Conservation (phyloP, 35 echinoderm and acorn worm genomes). For the Nesometra sesokonis region DNA sequence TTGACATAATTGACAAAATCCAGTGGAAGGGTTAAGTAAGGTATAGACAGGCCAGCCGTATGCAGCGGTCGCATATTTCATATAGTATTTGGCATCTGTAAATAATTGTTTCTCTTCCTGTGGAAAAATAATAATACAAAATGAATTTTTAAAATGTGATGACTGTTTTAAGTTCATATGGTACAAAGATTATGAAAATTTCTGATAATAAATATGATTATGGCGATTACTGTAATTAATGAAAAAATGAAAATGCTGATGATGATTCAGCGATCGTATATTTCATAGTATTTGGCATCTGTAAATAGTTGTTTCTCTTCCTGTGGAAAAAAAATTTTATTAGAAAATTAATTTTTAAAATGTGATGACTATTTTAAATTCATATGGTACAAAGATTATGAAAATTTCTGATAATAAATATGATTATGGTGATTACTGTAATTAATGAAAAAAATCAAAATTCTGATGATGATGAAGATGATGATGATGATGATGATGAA, state of each 20-base stretch:
- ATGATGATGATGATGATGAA: no score
- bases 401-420: no score
- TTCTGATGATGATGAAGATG: no score
- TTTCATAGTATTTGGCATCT: slow-evolving; percentile 71
- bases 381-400: no score
- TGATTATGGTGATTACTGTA: no score
- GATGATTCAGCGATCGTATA: slow-evolving; percentile 78
- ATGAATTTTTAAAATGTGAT: not conserved
- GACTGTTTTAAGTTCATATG: no score
- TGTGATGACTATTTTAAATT: no score
- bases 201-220: no score
- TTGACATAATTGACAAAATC: slow-evolving; percentile 54
- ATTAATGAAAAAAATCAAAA: no score
- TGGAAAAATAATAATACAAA: slow-evolving; percentile 2
- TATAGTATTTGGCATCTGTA: slow-evolving; percentile 66
- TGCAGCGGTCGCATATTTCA: slow-evolving; percentile 79
- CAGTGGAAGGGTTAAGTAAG: slow-evolving; percentile 61
- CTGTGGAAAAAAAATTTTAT: slow-evolving; percentile 19
- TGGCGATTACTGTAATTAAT: no score
- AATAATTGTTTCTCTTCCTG: slow-evolving; percentile 66
- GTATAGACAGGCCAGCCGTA: slow-evolving; percentile 84
- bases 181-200: no score
- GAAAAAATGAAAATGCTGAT: no score
- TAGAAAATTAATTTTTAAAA: not conserved
- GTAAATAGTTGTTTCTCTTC: slow-evolving; percentile 60